Evolutionary conservation across 2,113 vertebrate genomes (phyloP).

Genomic region (Oreochromis tanganicae): DNA sequence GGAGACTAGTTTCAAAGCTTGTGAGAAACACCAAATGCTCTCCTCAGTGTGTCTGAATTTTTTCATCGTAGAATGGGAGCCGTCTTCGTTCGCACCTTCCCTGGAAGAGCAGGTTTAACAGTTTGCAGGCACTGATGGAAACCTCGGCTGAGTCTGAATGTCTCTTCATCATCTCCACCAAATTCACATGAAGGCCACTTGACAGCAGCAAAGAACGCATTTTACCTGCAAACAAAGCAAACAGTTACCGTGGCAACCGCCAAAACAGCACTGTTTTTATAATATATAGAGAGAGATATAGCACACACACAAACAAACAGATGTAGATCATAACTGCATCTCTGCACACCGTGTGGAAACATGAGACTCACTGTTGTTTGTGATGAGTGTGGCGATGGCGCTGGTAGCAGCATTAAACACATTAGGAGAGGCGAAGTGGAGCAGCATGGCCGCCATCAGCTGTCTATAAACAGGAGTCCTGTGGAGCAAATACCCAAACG

Average conservation of each 20-base stretch:
- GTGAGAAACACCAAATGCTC: background rate
- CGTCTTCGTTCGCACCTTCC: conserved; percentile 74
- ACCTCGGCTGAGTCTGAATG: conserved; percentile 76
- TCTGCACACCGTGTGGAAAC: background rate
- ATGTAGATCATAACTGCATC: background rate
- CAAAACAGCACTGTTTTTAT: background rate
- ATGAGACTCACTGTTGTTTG: conserved; percentile 78
- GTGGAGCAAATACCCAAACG: background rate
- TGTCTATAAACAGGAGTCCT: conserved; percentile 87
- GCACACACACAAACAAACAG: background rate
- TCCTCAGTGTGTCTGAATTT: background rate
- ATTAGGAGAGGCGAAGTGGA: conserved; percentile 81
- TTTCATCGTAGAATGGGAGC: background rate
- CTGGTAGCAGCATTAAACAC: conserved; percentile 85
- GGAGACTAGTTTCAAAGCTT: background rate
- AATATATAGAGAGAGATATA: background rate
- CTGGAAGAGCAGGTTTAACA: conserved; percentile 83
- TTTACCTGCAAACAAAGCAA: conserved; percentile 66
- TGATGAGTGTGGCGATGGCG: conserved; percentile 80
- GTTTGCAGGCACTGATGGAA: conserved; percentile 81
- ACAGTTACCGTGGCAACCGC: background rate
- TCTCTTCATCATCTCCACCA: conserved; percentile 88
- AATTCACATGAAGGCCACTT: conserved; percentile 89
- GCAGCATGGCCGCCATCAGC: conserved; percentile 87
- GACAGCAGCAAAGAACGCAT: conserved; percentile 81